Conservation (phyloP, 2,113 vertebrate genomes). For the Nipponia nippon region DNA sequence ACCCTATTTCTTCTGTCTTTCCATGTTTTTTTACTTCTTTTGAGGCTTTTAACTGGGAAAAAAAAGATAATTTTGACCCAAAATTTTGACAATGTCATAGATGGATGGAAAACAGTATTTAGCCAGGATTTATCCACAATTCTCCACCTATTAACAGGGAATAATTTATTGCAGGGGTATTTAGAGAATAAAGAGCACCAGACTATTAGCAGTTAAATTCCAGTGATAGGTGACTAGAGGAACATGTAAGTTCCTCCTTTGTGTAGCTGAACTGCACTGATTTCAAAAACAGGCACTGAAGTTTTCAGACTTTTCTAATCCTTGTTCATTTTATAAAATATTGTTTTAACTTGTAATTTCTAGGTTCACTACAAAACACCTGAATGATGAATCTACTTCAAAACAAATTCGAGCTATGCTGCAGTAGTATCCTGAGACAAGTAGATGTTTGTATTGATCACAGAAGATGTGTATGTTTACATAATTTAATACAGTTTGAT, state of each 20-base stretch:
- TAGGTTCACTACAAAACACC: conserved; percentile 99
- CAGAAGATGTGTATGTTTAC: conserved; percentile 99
- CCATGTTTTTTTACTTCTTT: not conserved
- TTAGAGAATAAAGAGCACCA: not conserved
- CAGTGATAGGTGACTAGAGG: not conserved
- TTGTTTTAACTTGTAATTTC: conserved; percentile 17
- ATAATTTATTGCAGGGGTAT: not conserved
- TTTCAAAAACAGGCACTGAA: not conserved
- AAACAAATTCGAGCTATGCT: conserved; percentile 98
- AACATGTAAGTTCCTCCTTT: not conserved
- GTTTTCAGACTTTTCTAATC: not conserved
- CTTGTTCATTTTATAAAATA: not conserved
- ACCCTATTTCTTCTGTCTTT: not conserved
- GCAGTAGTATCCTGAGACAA: conserved; percentile 83
- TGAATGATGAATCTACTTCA: conserved; percentile 97
- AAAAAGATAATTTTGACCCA: not conserved
- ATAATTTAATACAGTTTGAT: conserved; percentile 98
- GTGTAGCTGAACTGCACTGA: not conserved
- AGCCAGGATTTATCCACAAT: not conserved
- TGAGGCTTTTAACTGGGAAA: not conserved
- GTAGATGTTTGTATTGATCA: conserved; percentile 91
- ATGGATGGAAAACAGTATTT: not conserved
- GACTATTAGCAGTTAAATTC: not conserved
- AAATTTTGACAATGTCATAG: not conserved
- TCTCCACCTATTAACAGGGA: not conserved